Conservation (phyloP, 2,888 invertebrate species). For the Coenonympha arcania region DNA sequence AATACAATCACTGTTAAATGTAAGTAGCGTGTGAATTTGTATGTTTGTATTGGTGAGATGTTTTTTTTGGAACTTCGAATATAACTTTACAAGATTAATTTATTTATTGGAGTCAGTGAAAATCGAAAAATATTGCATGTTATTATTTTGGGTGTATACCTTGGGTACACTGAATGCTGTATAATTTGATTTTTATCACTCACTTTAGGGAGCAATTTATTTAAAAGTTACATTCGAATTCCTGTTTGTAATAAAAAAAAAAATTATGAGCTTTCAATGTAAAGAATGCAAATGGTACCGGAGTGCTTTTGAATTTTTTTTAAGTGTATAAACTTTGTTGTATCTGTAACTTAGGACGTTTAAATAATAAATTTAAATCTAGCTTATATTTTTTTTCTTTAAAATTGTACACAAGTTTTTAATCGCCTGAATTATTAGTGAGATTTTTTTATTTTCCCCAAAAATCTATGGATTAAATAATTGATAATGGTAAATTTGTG, state of each 20-base stretch:
- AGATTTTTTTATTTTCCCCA: not conserved
- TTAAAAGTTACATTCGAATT: too few relatives aligned
- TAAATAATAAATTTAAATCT: conserved; percentile 28
- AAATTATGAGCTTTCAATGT: too few relatives aligned
- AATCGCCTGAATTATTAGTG: conserved; percentile 4
- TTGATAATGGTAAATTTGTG: too few relatives aligned
- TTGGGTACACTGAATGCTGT: too few relatives aligned
- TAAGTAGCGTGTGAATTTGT: conserved; percentile 25
- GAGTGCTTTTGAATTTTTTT: conserved; percentile 13
- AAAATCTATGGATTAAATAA: not conserved
- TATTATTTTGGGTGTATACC: not conserved
- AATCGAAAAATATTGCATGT: too few relatives aligned
- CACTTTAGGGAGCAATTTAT: too few relatives aligned
- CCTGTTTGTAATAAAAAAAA: too few relatives aligned
- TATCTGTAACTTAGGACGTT: conserved; percentile 16
- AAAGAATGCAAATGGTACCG: conserved; percentile 1
- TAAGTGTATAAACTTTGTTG: conserved; percentile 21
- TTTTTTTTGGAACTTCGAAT: not conserved
- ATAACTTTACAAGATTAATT: not conserved
- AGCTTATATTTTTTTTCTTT: conserved; percentile 14
- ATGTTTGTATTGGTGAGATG: conserved; percentile 15
- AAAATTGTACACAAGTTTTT: not conserved
- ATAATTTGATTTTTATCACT: too few relatives aligned
- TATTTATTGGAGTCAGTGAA: not conserved
- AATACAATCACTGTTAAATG: conserved; percentile 39